These are phyloP conservation scores for Takifugu ocellatus DNA, from an alignment of 2,797 vertebrate species.

Conservation along the genomic window DNA sequence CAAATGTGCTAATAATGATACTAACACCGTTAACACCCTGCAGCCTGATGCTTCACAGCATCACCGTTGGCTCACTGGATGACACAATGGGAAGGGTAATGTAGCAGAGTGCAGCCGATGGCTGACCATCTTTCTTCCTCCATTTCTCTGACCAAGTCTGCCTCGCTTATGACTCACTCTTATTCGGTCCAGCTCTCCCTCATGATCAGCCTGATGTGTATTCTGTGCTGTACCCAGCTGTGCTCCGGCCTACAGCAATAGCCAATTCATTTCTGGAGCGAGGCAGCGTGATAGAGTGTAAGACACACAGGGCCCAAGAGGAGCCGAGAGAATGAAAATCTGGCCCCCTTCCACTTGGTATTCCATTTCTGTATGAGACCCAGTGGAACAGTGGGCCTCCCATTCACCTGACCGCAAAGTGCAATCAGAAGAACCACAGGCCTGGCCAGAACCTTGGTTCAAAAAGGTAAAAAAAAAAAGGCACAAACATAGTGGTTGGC, in stretches of 20 bases:
- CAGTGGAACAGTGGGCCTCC: slow-evolving; percentile 32
- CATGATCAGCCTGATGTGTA: slow-evolving; percentile 43
- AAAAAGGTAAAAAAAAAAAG: slow-evolving; percentile 9
- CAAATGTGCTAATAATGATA: neutral
- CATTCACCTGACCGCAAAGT: slow-evolving; percentile 49
- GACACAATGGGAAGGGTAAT: slow-evolving; percentile 10
- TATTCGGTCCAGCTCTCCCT: slow-evolving; percentile 21
- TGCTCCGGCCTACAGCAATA: slow-evolving; percentile 56
- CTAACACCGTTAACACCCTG: slow-evolving; percentile 7
- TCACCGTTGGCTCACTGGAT: slow-evolving; percentile 4
- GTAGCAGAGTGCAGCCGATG: neutral
- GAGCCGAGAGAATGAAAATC: slow-evolving; percentile 29
- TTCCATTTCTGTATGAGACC: slow-evolving; percentile 28
- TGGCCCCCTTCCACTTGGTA: slow-evolving; percentile 52
- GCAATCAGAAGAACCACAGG: slow-evolving; percentile 47
- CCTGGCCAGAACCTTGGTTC: slow-evolving; percentile 25
- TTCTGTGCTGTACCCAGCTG: slow-evolving; percentile 64
- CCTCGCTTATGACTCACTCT: slow-evolving; percentile 11
- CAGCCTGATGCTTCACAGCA: slow-evolving; percentile 32
- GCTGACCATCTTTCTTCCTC: slow-evolving; percentile 16
- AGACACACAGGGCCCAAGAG: slow-evolving; percentile 5
- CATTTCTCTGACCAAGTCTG: neutral
- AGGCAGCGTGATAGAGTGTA: slow-evolving; percentile 19
- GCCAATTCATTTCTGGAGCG: slow-evolving; percentile 64
- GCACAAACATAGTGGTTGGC: neutral